These are phyloP conservation scores for Gnathonemus echidnorhynchus DNA, from an alignment of 2,113 vertebrate genomes.

Conservation along the genomic window DNA sequence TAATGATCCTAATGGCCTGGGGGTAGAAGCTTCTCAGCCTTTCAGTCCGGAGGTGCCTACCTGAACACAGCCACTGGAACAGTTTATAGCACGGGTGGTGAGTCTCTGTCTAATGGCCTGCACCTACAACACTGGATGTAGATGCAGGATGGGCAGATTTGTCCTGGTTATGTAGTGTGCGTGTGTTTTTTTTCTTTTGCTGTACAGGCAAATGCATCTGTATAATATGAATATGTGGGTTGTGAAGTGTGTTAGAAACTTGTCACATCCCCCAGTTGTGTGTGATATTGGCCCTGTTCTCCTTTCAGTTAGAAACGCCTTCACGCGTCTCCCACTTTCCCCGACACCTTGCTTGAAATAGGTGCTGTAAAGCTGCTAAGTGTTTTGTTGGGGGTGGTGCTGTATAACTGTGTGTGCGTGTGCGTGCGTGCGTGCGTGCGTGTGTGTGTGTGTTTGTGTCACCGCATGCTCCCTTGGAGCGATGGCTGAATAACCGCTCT, in stretches of 20 bases:
- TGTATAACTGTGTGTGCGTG: background rate
- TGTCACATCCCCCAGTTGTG: background rate
- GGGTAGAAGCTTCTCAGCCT: background rate
- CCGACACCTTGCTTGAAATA: background rate
- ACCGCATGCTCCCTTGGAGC: background rate
- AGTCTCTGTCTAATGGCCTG: background rate
- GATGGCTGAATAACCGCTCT: conserved; percentile 37
- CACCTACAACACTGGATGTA: background rate
- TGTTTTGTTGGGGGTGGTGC: conserved; percentile 6
- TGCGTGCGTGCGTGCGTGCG: background rate
- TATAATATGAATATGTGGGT: background rate
- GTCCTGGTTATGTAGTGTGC: background rate
- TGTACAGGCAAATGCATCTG: background rate
- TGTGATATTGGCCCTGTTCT: background rate
- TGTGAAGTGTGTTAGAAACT: background rate
- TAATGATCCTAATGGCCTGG: background rate
- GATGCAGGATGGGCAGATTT: background rate
- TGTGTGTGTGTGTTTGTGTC: background rate
- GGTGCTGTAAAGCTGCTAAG: background rate
- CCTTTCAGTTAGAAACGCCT: background rate
- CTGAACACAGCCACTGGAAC: background rate
- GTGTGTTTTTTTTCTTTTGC: background rate
- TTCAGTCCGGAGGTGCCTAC: background rate
- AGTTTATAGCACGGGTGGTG: background rate
- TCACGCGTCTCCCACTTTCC: background rate